phyloP scores from a whole-genome alignment of 2,888 invertebrate species.

The Hirudinaria manillensis region DNA sequence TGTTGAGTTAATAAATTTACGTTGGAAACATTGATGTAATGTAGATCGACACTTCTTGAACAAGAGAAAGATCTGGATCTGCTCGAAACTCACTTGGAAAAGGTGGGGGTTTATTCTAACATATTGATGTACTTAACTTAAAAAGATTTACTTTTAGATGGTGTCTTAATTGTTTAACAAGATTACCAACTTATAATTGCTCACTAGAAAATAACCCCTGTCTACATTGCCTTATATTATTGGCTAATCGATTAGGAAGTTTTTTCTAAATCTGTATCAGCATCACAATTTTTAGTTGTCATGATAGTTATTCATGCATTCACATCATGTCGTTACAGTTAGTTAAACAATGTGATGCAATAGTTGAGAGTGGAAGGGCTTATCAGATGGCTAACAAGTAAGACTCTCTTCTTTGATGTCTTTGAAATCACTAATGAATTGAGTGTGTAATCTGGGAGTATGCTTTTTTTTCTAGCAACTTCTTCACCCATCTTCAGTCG shows the following conservation, averaged over 20 bases:
- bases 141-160: too few relatives aligned
- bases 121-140: too few relatives aligned
- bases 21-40: neutral
- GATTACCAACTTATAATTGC: too few relatives aligned
- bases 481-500: slow-evolving; percentile 13
- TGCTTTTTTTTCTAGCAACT: neutral
- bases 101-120: slow-evolving; percentile 58
- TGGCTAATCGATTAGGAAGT: too few relatives aligned
- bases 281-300: neutral
- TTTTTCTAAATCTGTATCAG: too few relatives aligned
- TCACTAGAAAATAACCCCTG: too few relatives aligned
- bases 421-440: neutral
- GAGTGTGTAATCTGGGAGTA: neutral
- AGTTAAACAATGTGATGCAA: slow-evolving; percentile 77
- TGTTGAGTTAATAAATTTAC: neutral
- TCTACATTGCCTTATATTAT: too few relatives aligned
- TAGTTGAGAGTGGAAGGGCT: slow-evolving; percentile 85
- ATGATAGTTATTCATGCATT: neutral
- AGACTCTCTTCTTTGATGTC: slow-evolving; percentile 41
- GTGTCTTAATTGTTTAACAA: too few relatives aligned
- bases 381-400: slow-evolving; percentile 88
- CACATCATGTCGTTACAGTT: slow-evolving; percentile 55
- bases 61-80: slow-evolving; percentile 74
- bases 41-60: slow-evolving; percentile 10
- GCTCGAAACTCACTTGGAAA: slow-evolving; percentile 80